Evolutionary conservation across 2,113 vertebrate genomes (phyloP).

Genomic region (Pterocles gutturalis): DNA sequence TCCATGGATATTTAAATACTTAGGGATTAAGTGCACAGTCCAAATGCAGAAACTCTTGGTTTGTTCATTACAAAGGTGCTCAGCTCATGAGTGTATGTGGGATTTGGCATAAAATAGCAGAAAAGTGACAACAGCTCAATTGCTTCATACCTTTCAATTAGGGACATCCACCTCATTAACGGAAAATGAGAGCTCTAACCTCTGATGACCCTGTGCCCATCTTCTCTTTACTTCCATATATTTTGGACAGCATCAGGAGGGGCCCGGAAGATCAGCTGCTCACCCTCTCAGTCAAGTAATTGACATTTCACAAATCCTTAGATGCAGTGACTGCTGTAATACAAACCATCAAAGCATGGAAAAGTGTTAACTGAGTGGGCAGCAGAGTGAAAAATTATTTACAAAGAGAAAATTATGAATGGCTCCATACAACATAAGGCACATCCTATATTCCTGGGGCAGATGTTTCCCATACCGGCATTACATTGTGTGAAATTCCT

Average conservation of each 20-base stretch:
- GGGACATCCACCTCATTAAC: background rate
- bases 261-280: background rate
- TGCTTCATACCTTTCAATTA: background rate
- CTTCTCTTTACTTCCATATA: background rate
- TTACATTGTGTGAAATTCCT: background rate
- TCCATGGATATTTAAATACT: background rate
- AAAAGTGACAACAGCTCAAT: background rate
- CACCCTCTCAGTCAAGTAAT: background rate
- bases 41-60: background rate
- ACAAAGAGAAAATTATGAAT: background rate
- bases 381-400: background rate
- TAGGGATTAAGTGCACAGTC: background rate
- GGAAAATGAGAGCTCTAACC: background rate
- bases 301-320: background rate
- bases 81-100: background rate
- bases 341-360: background rate
- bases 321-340: background rate
- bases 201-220: background rate
- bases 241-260: background rate
- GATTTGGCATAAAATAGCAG: background rate
- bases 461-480: background rate
- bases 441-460: background rate
- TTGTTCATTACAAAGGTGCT: background rate
- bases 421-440: background rate
- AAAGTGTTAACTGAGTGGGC: background rate